These are phyloP conservation scores for Hyles vespertilio DNA, from an alignment of 1,140 invertebrate species.

Conservation along the genomic window DNA sequence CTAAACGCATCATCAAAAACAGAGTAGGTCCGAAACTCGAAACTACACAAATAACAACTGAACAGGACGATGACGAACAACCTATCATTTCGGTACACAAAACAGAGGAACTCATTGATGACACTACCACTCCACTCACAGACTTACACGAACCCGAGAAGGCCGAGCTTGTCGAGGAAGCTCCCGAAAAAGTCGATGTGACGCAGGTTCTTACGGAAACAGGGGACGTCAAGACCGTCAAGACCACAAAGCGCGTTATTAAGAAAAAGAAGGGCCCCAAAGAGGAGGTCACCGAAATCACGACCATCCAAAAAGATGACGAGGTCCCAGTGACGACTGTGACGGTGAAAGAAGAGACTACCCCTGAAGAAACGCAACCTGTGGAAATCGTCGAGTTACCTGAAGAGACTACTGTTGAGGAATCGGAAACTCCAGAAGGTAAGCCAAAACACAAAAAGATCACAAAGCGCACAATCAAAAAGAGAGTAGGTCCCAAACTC, in stretches of 20 bases:
- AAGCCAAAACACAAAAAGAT: constrained; percentile 50
- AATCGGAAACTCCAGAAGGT: constrained; percentile 23
- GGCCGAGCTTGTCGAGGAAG: constrained; percentile 39
- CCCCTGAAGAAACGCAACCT: neutral
- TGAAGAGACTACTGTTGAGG: neutral
- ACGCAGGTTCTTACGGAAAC: constrained; percentile 7
- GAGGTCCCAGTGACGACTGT: neutral
- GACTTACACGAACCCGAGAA: constrained; percentile 35
- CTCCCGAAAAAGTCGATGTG: constrained; percentile 56
- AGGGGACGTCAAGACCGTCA: constrained; percentile 4
- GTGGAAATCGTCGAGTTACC: neutral
- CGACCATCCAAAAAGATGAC: constrained; percentile 7
- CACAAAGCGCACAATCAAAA: constrained; percentile 47
- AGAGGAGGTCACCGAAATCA: constrained; percentile 37
- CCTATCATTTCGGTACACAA: constrained; percentile 31
- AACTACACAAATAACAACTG: constrained; percentile 44
- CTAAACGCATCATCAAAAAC: constrained; percentile 59
- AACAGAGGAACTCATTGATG: constrained; percentile 43
- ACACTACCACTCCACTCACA: constrained; percentile 25
- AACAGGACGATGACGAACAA: constrained; percentile 41
- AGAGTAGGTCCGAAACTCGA: constrained; percentile 33
- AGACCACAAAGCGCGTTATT: constrained; percentile 23
- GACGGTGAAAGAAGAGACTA: neutral
- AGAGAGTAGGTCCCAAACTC: constrained; percentile 41
- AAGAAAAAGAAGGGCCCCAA: constrained; percentile 49